Percentiles rank a stretch among this genome's conserved stretches.
These are phyloP conservation scores for Glossophaga mutica DNA, from an alignment of 2,797 vertebrate species.

Conservation along the genomic window DNA sequence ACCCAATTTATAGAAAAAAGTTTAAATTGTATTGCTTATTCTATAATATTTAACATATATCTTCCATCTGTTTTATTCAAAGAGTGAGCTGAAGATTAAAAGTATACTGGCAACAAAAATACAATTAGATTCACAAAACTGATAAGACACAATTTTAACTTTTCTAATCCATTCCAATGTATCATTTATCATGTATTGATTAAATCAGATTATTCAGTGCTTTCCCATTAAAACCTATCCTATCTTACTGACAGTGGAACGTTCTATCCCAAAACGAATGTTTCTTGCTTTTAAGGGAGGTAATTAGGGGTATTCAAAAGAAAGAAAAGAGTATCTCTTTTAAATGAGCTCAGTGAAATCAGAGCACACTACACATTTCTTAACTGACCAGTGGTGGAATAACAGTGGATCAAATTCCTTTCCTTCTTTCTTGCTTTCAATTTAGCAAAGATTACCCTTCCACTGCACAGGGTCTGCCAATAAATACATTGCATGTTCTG, in stretches of 20 bases:
- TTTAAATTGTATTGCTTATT: not conserved
- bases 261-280: not conserved
- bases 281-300: not conserved
- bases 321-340: not conserved
- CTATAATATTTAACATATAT: not conserved
- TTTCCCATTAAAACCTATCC: not conserved
- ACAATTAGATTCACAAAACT: not conserved
- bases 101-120: not conserved
- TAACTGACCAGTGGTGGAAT: not conserved
- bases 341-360: not conserved
- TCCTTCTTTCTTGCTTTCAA: not conserved
- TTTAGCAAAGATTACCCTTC: not conserved
- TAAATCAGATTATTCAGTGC: not conserved
- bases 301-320: not conserved
- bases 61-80: not conserved
- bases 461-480: not conserved
- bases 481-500: not conserved
- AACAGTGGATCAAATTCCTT: not conserved
- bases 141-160: not conserved
- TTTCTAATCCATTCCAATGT: not conserved
- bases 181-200: not conserved
- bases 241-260: not conserved
- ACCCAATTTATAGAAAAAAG: not conserved
- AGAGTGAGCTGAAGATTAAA: not conserved
- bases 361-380: not conserved